phyloP scores from a whole-genome alignment of 2,888 invertebrate genomes.

The Physocephala rufipes region DNA sequence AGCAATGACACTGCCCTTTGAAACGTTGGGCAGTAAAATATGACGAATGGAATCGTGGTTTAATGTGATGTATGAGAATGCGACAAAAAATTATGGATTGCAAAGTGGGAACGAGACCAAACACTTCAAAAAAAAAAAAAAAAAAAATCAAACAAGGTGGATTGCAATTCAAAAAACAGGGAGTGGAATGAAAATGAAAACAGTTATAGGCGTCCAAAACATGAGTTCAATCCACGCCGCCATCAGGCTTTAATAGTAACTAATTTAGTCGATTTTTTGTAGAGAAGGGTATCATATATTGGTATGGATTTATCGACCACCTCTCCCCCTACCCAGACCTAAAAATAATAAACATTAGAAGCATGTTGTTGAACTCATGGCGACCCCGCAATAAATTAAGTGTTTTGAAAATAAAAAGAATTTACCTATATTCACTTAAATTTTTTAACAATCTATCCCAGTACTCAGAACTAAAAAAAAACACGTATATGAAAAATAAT shows the following conservation, averaged over 20 bases:
- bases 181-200: constrained; percentile 23
- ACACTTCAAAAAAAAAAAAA: constrained; percentile 13
- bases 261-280: too few species aligned
- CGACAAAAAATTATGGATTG: constrained; percentile 9
- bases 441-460: constrained; percentile 68
- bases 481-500: constrained; percentile 47
- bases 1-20: too few species aligned
- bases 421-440: constrained; percentile 67
- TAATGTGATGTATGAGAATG: not conserved
- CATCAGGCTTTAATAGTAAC: not conserved
- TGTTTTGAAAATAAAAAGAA: constrained; percentile 25
- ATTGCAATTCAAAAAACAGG: constrained; percentile 26
- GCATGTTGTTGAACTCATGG: constrained; percentile 27
- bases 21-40: too few species aligned
- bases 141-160: constrained; percentile 21
- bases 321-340: too few species aligned
- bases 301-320: not conserved
- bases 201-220: constrained; percentile 2
- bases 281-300: too few species aligned
- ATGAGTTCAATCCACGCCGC: constrained; percentile 27
- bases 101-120: constrained; percentile 28
- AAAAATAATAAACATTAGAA: not conserved
- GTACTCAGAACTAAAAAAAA: constrained; percentile 67
- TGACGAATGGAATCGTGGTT: not conserved
- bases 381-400: constrained; percentile 21